Percentiles rank a stretch among this genome's conserved stretches.
Conservation (phyloP, 2,797 vertebrate species). For the Echeneis naucrates region DNA sequence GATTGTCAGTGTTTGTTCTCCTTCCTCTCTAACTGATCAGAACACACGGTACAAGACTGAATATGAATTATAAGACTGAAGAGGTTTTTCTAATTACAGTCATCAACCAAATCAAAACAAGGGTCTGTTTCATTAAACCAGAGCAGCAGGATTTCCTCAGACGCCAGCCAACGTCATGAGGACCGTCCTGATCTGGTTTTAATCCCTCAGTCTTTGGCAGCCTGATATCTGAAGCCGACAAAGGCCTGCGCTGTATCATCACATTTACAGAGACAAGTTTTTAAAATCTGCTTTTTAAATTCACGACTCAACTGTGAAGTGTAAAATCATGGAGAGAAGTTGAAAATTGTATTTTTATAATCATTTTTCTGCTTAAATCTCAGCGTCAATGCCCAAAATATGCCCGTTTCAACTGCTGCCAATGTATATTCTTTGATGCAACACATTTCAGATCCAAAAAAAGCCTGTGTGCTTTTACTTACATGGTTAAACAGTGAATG, state of each 20-base stretch:
- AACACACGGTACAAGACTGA: too few relatives aligned
- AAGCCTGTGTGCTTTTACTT: too few relatives aligned
- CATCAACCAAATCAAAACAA: not conserved
- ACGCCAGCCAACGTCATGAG: slow-evolving; percentile 67
- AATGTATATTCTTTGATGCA: not conserved
- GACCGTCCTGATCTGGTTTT: not conserved
- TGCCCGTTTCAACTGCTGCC: not conserved
- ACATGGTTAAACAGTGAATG: slow-evolving; percentile 13
- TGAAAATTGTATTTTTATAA: not conserved
- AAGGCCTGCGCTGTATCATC: too few relatives aligned
- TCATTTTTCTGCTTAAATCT: not conserved
- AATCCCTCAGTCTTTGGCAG: not conserved
- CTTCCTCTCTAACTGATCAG: not conserved
- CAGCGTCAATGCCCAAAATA: not conserved
- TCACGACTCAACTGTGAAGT: too few relatives aligned
- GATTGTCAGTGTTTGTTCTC: slow-evolving; percentile 11
- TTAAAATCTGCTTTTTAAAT: too few relatives aligned
- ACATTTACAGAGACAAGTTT: too few relatives aligned
- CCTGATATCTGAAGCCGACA: not conserved
- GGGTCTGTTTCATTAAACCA: not conserved
- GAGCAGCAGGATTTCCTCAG: slow-evolving; percentile 29
- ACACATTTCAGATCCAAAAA: not conserved
- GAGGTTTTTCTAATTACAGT: too few relatives aligned
- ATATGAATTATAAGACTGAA: too few relatives aligned
- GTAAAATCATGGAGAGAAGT: not conserved